Evolutionary conservation across 1,140 invertebrate species (phyloP), one percentile per base, ranked within the genome.

Genomic region (Cotesia typhae): DNA sequence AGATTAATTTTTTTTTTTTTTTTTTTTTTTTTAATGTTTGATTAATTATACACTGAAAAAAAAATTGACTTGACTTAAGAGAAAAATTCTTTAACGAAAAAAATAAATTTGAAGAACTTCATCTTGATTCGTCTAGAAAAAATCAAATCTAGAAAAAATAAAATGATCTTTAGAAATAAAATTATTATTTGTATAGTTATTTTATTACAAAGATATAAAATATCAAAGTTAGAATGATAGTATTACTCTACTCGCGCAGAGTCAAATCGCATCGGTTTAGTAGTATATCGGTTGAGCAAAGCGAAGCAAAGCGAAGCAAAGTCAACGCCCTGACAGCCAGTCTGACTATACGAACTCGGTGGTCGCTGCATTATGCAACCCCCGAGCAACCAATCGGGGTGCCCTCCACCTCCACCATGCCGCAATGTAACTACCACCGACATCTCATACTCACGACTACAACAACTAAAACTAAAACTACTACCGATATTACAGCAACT

Each of bases 311-410:
- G 83, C 84, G 82, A 84, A 84, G 74, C 76, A 80, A 82, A 83
- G 83, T 84, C 83, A 84, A 84, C 83, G 83, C 82, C 83, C 83
- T 84, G 78, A 67, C 77, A 77, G 64, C 78, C 81, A 76, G 74
- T 60, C 66, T 52, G 52, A 69, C 65, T 61, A 59, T 71, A 67
- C 65, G 65, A 60, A 67, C 59, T 80, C 79, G 76, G 77, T 80
- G 76, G 76, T 83, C 80, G 79, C 71, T 81, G 82, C 79, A 82
- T 84, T 84, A 83, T 83, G 83, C 82, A 83, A 84, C 82, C 83
- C 82, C 79, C 79, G 78, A 77, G 71, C 77, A 69, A 79, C 77
- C 77, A 77, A 74, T 77, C 78, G 77, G 75, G 76, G 74, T 78
- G 69, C 76, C 76, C 76, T 74, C 71, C 71, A 67, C 75, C 41